These are phyloP conservation scores for Dicerorhinus sumatrensis DNA, from an alignment of 2,113 vertebrate species.

Conservation along the genomic window DNA sequence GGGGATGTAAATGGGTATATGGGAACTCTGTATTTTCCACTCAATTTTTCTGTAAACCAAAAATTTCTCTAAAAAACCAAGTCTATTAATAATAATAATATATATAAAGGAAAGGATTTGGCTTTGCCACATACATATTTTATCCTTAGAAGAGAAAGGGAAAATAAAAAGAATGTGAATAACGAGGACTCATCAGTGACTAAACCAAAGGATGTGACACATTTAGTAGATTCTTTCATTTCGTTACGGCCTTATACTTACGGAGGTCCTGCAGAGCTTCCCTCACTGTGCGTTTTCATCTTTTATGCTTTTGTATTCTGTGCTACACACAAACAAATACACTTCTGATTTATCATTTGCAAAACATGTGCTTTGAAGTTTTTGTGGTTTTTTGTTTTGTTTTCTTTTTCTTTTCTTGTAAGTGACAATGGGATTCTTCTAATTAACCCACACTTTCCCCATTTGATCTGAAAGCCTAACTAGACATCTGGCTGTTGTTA, in stretches of 20 bases:
- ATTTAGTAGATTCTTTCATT: not conserved
- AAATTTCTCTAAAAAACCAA: not conserved
- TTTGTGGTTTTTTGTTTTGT: not conserved
- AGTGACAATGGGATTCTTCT: not conserved
- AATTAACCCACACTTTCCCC: not conserved
- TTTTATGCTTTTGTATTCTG: not conserved
- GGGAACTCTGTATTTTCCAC: not conserved
- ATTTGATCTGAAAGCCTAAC: not conserved
- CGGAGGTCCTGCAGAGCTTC: not conserved
- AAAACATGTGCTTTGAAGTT: not conserved
- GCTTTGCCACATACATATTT: not conserved
- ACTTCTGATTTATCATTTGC: not conserved
- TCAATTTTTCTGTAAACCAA: not conserved
- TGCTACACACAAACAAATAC: not conserved
- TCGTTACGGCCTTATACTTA: not conserved
- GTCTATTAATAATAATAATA: not conserved
- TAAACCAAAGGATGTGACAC: not conserved
- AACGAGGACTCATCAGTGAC: not conserved
- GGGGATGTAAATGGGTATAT: not conserved
- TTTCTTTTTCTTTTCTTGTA: not conserved
- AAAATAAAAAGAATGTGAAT: not conserved
- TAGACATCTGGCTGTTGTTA: not conserved
- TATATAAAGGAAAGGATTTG: not conserved
- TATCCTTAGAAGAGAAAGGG: not conserved
- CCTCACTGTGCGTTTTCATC: not conserved